Evolutionary conservation across 2,113 vertebrate genomes (phyloP), one percentile per base, ranked within the genome.

Genomic region (Otolemur garnettii): DNA sequence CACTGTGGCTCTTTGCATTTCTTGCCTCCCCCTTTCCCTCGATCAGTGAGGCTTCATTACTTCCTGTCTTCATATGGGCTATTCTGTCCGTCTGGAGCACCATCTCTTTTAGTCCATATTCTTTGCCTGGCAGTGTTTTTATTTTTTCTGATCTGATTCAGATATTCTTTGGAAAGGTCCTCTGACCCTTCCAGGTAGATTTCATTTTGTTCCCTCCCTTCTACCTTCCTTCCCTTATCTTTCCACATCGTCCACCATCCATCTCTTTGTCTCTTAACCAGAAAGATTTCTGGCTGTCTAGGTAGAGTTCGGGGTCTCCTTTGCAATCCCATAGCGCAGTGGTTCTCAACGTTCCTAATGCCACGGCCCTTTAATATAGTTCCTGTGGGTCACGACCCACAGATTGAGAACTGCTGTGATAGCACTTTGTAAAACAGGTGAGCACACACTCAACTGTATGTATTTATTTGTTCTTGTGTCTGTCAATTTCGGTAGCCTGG

Each of bases 191-290:
- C 21, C 50, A 38, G 45, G 45, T 59, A 79, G 55, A 94, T 62
- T 87, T 78, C 53, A 57, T 62, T 81, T 96, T 45, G 57, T 72
- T 90, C 90, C 82, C 38, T 74, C 30, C 62, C 26, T 72, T 24
- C 13, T 24, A 11, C 33, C 38, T 21, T 57, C 22, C 33, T 19
- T 84, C 90, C 33, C 26, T 26, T 69, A 62, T 33, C 83, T 11
- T 19, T 26, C 33, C 81, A 79, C 64, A 2, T 45, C 33, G 3
- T 50, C 75, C n/a, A 15, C 60, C 87, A 50, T 18, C 42, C 64
- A 38, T 66, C 26, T 42, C 12, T 85, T 91, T 53, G 60, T 77
- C 8, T 30, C 50, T 64, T 91, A 17, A 30, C 59, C 42, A 57
- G 78, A 57, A n/a, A 17, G 50, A 64, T 77, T 80, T 71, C 55